These are phyloP conservation scores for Pempheris klunzingeri DNA, from an alignment of 2,797 vertebrate species.

Conservation along the genomic window DNA sequence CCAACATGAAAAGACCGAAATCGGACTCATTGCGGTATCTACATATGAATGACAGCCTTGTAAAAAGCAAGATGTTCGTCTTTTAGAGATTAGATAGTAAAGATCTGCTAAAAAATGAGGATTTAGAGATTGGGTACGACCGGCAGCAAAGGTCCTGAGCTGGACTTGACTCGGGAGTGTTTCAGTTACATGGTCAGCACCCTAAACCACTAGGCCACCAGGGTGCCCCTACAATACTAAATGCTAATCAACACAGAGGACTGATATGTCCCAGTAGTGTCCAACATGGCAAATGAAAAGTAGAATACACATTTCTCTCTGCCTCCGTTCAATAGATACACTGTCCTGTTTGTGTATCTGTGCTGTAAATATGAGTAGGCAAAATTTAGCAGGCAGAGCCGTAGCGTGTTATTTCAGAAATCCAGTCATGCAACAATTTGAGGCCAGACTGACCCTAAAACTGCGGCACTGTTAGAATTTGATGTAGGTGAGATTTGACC, in stretches of 20 bases:
- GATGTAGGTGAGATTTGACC: constrained; percentile 32
- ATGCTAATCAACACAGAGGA: background rate
- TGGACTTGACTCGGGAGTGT: background rate
- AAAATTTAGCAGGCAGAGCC: background rate
- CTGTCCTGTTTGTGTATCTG: background rate
- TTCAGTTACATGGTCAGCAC: background rate
- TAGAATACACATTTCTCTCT: background rate
- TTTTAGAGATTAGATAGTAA: too few relatives aligned
- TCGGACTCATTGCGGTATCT: background rate
- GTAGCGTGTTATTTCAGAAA: background rate
- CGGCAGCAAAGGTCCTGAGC: background rate
- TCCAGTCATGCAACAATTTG: constrained; percentile 13
- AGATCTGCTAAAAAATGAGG: too few relatives aligned
- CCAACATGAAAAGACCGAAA: too few relatives aligned
- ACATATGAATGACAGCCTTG: background rate
- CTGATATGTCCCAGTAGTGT: background rate
- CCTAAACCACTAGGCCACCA: background rate
- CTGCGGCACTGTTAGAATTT: constrained; percentile 16
- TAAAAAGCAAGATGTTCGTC: background rate
- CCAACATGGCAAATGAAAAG: background rate
- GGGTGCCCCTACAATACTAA: background rate
- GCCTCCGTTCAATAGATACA: background rate
- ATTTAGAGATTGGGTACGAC: background rate
- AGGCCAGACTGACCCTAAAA: constrained; percentile 35
- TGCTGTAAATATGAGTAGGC: background rate